A percentile compares a stretch with the other conserved stretches of the same genome.
Conservation (phyloP, 2,888 invertebrate genomes). For the Sarcophaga caerulescens region DNA sequence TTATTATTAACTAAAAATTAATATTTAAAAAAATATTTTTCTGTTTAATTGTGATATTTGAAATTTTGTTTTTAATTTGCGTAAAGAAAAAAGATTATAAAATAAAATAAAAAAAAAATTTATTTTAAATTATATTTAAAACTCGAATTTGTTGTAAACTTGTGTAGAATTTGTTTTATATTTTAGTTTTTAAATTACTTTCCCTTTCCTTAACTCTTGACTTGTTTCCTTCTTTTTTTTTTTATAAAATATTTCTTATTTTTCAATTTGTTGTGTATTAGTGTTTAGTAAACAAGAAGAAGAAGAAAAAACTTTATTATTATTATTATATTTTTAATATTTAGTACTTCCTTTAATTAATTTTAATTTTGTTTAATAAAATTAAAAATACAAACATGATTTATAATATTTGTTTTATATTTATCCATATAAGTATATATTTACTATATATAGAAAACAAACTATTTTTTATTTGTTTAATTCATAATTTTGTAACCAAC, state of each 20-base stretch:
- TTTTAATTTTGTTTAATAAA: neutral
- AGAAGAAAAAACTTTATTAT: neutral
- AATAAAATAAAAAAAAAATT: slow-evolving; percentile 13
- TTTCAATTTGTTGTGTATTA: slow-evolving; percentile 27
- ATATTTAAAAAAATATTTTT: slow-evolving; percentile 19
- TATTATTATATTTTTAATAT: slow-evolving; percentile 26
- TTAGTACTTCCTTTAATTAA: slow-evolving; percentile 1
- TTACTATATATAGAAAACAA: neutral
- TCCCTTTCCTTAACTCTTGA: slow-evolving; percentile 14
- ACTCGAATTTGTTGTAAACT: slow-evolving; percentile 63
- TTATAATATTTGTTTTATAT: slow-evolving; percentile 26
- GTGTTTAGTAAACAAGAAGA: neutral
- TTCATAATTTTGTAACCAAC: too few relatives aligned
- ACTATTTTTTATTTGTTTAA: neutral
- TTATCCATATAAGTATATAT: neutral
- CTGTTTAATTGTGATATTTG: slow-evolving; percentile 62
- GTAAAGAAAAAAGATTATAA: neutral
- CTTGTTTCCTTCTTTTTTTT: neutral
- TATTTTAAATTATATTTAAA: slow-evolving; percentile 1
- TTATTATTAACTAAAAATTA: slow-evolving; percentile 22
- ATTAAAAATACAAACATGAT: neutral
- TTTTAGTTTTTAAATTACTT: slow-evolving; percentile 34
- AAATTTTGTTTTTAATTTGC: slow-evolving; percentile 46
- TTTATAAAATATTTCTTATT: neutral
- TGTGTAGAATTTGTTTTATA: slow-evolving; percentile 56